Evolutionary conservation across 2,797 vertebrate genomes (phyloP).

Genomic region (Darevskia mixta): DNA sequence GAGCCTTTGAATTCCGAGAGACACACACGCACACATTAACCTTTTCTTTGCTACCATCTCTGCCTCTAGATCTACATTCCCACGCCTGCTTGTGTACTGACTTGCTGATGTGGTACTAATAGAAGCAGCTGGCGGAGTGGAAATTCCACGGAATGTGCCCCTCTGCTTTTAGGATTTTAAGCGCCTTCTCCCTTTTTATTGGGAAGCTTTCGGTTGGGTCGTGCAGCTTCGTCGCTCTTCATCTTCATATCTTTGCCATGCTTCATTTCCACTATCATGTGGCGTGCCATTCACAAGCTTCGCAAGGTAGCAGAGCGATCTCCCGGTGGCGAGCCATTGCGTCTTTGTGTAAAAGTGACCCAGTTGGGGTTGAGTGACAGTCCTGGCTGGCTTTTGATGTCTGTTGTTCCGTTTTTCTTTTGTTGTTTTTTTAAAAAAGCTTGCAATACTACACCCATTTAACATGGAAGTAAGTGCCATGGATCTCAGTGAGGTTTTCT

Average conservation of each 20-base stretch:
- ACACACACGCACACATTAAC: constrained; percentile 4
- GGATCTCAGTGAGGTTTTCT: not conserved
- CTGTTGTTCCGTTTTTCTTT: not conserved
- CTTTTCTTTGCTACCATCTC: constrained; percentile 46
- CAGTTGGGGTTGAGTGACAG: constrained; percentile 65
- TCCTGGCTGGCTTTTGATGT: not conserved
- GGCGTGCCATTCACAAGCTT: constrained; percentile 78
- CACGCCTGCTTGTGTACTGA: constrained; percentile 19
- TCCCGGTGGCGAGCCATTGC: constrained; percentile 65
- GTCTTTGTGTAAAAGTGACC: constrained; percentile 75
- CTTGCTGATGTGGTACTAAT: not conserved
- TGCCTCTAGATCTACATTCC: not conserved
- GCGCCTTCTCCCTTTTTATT: constrained; percentile 54
- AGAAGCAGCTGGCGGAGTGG: constrained; percentile 40
- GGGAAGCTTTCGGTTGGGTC: constrained; percentile 70
- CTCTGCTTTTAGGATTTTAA: constrained; percentile 48
- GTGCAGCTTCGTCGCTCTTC: constrained; percentile 79
- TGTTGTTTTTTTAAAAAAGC: not conserved
- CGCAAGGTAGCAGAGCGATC: constrained; percentile 69
- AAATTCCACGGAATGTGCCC: not conserved
- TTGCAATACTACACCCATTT: not conserved
- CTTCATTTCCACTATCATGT: constrained; percentile 80
- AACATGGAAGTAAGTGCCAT: constrained; percentile 10
- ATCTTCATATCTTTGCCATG: constrained; percentile 76
- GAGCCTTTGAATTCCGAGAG: constrained; percentile 23